A percentile compares a stretch with the other conserved stretches of the same genome.
phyloP scores from a whole-genome alignment of 2,797 vertebrate species.

The Lates japonicus region DNA sequence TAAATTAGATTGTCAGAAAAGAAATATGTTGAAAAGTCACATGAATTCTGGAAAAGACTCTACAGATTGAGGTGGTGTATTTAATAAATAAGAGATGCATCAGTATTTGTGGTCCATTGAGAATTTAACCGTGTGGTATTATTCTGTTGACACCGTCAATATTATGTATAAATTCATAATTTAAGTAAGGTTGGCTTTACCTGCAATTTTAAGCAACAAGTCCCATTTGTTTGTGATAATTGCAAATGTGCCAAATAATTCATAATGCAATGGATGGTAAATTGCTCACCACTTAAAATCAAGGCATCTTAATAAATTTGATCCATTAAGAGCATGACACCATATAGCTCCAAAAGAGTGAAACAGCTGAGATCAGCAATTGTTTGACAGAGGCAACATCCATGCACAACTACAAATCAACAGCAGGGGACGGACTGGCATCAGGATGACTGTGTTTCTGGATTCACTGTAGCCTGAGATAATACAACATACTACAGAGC shows the following conservation, averaged over 20 bases:
- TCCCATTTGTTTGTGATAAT: not conserved
- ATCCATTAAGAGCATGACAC: not conserved
- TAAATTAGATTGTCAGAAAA: not conserved
- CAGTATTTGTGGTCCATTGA: no score
- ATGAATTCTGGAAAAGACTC: not conserved
- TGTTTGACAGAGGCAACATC: slow-evolving; percentile 61
- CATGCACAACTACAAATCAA: not conserved
- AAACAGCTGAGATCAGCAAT: slow-evolving; percentile 65
- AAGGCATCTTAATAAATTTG: not conserved
- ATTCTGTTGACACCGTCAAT: no score
- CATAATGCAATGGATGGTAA: not conserved
- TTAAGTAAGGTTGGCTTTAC: no score
- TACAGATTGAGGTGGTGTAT: not conserved
- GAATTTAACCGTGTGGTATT: not conserved
- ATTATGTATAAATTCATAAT: not conserved
- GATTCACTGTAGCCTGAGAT: slow-evolving; percentile 21
- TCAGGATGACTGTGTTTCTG: not conserved
- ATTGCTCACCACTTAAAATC: not conserved
- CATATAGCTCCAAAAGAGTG: no score
- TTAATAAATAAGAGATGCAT: not conserved
- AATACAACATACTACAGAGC: slow-evolving; percentile 4
- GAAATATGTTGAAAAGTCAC: not conserved
- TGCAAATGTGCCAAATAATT: not conserved
- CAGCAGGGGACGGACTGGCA: slow-evolving; percentile 53
- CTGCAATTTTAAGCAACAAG: not conserved